A percentile compares a stretch with the other conserved stretches of the same genome.
phyloP scores from a whole-genome alignment of 2,113 vertebrate species.

The Melanerpes aurifrons region DNA sequence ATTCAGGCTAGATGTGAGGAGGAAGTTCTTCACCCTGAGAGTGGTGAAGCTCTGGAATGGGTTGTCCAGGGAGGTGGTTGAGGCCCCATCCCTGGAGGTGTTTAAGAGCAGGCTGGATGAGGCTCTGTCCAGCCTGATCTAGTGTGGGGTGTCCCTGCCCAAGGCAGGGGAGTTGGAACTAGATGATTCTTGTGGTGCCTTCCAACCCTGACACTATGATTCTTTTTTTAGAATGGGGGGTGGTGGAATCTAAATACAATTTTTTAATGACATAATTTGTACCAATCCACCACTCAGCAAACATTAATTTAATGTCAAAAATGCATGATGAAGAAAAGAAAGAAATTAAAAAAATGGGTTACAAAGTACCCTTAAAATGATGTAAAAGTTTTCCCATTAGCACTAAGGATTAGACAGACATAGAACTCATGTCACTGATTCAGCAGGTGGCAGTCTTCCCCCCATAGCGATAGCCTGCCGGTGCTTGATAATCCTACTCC shows the following conservation, averaged over 20 bases:
- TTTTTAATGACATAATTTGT: too few relatives aligned
- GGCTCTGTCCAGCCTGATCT: too few relatives aligned
- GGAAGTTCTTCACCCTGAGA: too few relatives aligned
- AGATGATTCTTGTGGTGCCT: too few relatives aligned
- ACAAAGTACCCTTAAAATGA: not conserved
- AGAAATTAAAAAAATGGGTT: not conserved
- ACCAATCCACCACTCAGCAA: rapidly evolving
- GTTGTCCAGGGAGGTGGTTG: too few relatives aligned
- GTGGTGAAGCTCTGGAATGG: too few relatives aligned
- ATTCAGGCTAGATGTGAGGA: too few relatives aligned
- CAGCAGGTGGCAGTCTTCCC: constrained; percentile 66
- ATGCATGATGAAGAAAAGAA: not conserved
- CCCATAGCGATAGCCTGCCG: not conserved
- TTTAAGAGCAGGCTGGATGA: too few relatives aligned
- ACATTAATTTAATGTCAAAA: not conserved
- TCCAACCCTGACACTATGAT: too few relatives aligned
- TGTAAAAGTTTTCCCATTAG: not conserved
- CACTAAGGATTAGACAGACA: not conserved
- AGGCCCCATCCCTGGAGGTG: too few relatives aligned
- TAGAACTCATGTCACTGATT: not conserved
- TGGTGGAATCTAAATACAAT: not conserved
- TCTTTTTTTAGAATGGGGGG: not conserved
- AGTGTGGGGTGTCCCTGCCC: too few relatives aligned
- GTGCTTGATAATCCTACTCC: not conserved
- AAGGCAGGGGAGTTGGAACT: too few relatives aligned